Percentiles rank a stretch among this genome's conserved stretches.
Conservation (phyloP, 2,113 vertebrate genomes). For the Pardalotus punctatus region DNA sequence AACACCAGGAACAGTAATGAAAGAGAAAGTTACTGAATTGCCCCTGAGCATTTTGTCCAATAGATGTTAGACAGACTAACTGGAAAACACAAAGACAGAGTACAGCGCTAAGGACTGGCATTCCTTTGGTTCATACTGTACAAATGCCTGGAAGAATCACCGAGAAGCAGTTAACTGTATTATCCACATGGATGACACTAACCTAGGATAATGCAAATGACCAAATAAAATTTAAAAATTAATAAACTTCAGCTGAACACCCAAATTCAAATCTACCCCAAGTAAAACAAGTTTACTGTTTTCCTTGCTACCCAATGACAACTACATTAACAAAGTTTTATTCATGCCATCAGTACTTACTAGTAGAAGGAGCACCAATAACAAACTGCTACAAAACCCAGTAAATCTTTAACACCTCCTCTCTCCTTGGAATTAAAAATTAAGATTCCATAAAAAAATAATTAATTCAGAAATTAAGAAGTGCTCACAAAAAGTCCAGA, state of each 20-base stretch:
- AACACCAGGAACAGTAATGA: not conserved
- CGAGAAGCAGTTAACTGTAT: not conserved
- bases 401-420: not conserved
- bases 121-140: not conserved
- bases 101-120: not conserved
- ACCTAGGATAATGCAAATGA: not conserved
- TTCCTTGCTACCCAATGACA: not conserved
- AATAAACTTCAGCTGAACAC: not conserved
- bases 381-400: not conserved
- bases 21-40: not conserved
- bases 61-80: not conserved
- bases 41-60: not conserved
- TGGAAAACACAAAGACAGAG: not conserved
- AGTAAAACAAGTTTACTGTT: not conserved
- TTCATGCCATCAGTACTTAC: not conserved
- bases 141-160: not conserved
- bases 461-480: not conserved
- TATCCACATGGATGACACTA: not conserved
- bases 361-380: not conserved
- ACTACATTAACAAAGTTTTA: not conserved
- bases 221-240: not conserved
- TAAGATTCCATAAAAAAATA: not conserved
- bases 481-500: not conserved
- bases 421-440: not conserved
- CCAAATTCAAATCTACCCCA: not conserved